Evolutionary conservation across 2,888 invertebrate genomes (phyloP), one percentile per base, ranked within the genome.

Genomic region (Luperina testacea): DNA sequence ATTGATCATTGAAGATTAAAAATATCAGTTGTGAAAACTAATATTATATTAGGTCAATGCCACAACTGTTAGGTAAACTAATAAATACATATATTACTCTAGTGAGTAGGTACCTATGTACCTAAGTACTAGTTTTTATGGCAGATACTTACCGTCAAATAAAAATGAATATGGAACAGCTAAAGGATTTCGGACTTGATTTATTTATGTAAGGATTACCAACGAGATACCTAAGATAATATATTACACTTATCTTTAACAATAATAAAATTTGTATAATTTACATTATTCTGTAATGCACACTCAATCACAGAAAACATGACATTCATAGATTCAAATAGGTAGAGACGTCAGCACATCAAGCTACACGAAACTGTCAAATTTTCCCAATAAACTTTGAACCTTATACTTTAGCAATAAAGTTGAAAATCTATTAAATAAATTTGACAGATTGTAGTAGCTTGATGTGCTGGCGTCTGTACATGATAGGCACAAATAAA

Each of bases 1-100:
- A 65, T 75, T 42, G 42, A 63, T 51, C 1, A 74, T n/a, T 75
- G 27, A 27, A 27, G 15, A 76, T 76, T 48, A 77, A 45, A 73
- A 42, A 15, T 59, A 67, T 59, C 76, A 59, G 24, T 68, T 42
- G 42, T 53, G 57, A 53, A 72, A 75, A 65, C 64, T 65, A 72
- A 57, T 27, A 32, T 0, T 20, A 77, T 38, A 61, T 9, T 77
- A 77, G 27, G 67, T 59, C 59, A 78, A 68, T 68, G 17, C 4
- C 24, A 51, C 2, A 24, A 17, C 24, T 61, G 42, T 1, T 15
- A 68, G 59, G 61, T 78, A 77, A 53, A 48, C 45, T 9, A 9
- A 51, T 51, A 51, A 17, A 51, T 51, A 48, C 48, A 15, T 51
- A 51, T 5, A 32, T 32, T 32, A 32, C n/a, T n/a, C n/a, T 32